Conservation (phyloP, 2,888 invertebrate genomes). For the Acleris literana region DNA sequence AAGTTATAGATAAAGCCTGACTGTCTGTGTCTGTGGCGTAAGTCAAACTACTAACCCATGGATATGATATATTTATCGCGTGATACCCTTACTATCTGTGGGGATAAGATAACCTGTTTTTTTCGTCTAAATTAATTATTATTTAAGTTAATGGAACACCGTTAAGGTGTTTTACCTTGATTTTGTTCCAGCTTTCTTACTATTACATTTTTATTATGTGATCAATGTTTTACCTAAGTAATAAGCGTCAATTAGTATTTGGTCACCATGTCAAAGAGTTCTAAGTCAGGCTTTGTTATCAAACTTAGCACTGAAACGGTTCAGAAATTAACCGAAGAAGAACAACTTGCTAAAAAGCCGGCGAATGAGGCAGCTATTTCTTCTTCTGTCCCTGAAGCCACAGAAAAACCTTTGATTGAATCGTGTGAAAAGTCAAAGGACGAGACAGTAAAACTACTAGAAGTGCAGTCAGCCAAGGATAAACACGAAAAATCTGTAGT, state of each 20-base stretch:
- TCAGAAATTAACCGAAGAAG: constrained; percentile 72
- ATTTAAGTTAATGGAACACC: too few species aligned
- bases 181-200: background rate
- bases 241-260: background rate
- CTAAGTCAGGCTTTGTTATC: constrained; percentile 74
- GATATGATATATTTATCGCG: too few species aligned
- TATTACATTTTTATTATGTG: background rate
- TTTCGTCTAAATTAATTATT: too few species aligned
- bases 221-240: background rate
- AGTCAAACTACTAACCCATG: too few species aligned
- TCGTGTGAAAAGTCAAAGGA: background rate
- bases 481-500: background rate
- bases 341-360: constrained; percentile 51
- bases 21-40: too few species aligned
- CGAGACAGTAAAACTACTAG: constrained; percentile 2
- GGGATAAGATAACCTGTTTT: constrained; percentile 16
- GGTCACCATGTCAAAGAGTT: constrained; percentile 44
- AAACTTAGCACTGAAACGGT: constrained; percentile 76
- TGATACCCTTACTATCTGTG: too few species aligned
- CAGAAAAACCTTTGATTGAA: background rate
- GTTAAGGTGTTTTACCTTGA: too few species aligned
- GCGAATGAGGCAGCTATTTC: constrained; percentile 24
- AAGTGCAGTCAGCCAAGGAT: background rate
- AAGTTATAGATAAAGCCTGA: too few species aligned
- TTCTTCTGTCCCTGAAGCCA: constrained; percentile 5